A percentile compares a stretch with the other conserved stretches of the same genome.
Conservation (phyloP, 1,140 invertebrate species). For the Panagrolaimus sp. region DNA sequence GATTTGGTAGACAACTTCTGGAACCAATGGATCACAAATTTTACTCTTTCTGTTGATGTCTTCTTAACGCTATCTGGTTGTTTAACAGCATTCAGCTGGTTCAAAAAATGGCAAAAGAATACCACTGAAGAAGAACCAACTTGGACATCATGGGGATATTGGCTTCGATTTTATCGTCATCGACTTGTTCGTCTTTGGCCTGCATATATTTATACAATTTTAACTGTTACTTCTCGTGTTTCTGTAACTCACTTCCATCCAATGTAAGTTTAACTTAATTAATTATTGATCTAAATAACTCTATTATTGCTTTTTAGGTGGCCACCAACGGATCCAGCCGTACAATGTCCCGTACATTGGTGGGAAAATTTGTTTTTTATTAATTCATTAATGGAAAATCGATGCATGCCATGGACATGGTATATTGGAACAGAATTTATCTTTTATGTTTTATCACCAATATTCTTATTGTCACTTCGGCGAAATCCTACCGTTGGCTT, state of each 20-base stretch:
- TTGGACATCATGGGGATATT: conserved; percentile 53
- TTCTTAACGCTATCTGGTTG: conserved; percentile 50
- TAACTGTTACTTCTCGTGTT: conserved; percentile 51
- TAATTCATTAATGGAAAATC: conserved; percentile 51
- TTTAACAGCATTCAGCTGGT: conserved; percentile 55
- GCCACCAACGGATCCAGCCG: conserved; percentile 58
- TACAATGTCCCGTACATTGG: conserved; percentile 57
- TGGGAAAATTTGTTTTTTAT: conserved; percentile 55
- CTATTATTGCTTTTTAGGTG: no score
- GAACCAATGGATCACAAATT: conserved; percentile 58
- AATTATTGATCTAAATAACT: no score
- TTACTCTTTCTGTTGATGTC: conserved; percentile 53
- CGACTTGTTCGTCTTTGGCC: conserved; percentile 53
- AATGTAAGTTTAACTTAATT: no score
- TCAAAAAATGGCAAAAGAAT: conserved; percentile 57
- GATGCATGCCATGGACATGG: conserved; percentile 58
- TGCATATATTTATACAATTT: conserved; percentile 54
- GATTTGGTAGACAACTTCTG: conserved; percentile 56
- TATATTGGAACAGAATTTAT: conserved; percentile 58
- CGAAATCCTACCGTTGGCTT: conserved; percentile 41
- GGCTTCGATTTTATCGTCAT: conserved; percentile 56
- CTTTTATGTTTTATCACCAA: conserved; percentile 55
- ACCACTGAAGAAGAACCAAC: conserved; percentile 48
- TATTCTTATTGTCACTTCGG: conserved; percentile 52
- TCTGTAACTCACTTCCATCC: conserved; percentile 49